A percentile compares a stretch with the other conserved stretches of the same genome.
Conservation (phyloP, 1,140 invertebrate species). For the Aradophagus sp. region DNA sequence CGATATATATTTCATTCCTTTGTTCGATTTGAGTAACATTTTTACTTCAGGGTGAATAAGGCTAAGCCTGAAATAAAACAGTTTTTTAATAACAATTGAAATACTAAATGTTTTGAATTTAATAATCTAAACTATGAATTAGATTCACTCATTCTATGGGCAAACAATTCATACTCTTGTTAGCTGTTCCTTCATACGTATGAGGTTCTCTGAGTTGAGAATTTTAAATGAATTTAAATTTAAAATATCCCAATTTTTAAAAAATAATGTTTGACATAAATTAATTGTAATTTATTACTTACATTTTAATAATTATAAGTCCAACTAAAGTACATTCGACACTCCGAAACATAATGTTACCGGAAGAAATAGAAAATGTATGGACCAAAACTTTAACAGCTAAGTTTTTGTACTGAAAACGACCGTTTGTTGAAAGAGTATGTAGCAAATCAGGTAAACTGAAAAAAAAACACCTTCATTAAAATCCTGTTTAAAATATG, state of each 20-base stretch:
- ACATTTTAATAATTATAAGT: slow-evolving; percentile 73
- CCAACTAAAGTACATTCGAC: slow-evolving; percentile 73
- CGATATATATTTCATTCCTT: slow-evolving; percentile 66
- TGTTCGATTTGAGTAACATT: slow-evolving; percentile 59
- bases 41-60: slow-evolving; percentile 65
- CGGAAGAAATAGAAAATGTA: slow-evolving; percentile 71
- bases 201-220: too few relatives aligned
- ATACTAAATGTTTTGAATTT: too few relatives aligned
- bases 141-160: too few relatives aligned
- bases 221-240: too few relatives aligned
- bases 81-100: too few relatives aligned
- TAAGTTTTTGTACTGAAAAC: slow-evolving; percentile 56
- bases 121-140: too few relatives aligned
- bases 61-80: slow-evolving; percentile 67
- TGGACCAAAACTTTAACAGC: slow-evolving; percentile 65
- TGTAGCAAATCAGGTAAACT: slow-evolving; percentile 71
- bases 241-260: too few relatives aligned
- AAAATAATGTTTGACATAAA: too few relatives aligned
- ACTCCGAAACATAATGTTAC: slow-evolving; percentile 73
- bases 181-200: too few relatives aligned
- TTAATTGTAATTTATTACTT: slow-evolving; percentile 41
- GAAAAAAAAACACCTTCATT: slow-evolving; percentile 10
- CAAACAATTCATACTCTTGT: too few relatives aligned
- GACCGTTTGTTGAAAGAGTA: slow-evolving; percentile 58
- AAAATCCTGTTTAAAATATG: too few relatives aligned